Percentiles rank a stretch among this genome's conserved stretches.
Conservation (phyloP, 37 sponge, comb jelly and placozoan genomes). For the Hormiphora californensis region DNA sequence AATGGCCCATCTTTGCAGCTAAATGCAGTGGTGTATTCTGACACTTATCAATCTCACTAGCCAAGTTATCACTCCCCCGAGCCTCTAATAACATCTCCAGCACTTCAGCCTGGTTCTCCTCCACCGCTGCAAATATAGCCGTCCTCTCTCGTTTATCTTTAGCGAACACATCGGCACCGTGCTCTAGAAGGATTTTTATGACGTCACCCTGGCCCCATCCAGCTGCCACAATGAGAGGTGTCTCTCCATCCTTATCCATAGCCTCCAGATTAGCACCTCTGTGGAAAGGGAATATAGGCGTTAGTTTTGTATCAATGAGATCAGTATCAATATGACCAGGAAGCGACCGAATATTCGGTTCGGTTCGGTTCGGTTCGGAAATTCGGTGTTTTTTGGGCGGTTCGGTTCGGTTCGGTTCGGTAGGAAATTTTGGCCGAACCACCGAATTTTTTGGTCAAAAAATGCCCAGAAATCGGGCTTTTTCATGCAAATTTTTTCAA, state of each 20-base stretch:
- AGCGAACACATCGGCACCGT: slow-evolving; percentile 44
- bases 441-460: too few relatives aligned
- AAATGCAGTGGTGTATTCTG: slow-evolving; percentile 76
- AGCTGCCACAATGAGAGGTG: slow-evolving; percentile 61
- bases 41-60: slow-evolving; percentile 55
- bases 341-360: too few relatives aligned
- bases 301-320: background rate
- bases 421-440: too few relatives aligned
- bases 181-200: slow-evolving; percentile 50
- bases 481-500: too few relatives aligned
- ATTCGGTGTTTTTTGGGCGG: too few relatives aligned
- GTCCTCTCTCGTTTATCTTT: slow-evolving; percentile 56
- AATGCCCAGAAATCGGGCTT: too few relatives aligned
- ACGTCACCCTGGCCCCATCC: slow-evolving; percentile 54
- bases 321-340: too few relatives aligned
- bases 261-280: slow-evolving; percentile 56
- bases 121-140: slow-evolving; percentile 53
- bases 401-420: too few relatives aligned
- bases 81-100: slow-evolving; percentile 56
- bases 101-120: slow-evolving; percentile 56
- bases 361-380: too few relatives aligned
- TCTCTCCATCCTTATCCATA: slow-evolving; percentile 53
- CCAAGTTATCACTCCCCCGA: slow-evolving; percentile 36
- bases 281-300: background rate
- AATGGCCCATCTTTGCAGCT: slow-evolving; percentile 68